Base-by-base conservation (phyloP, 2,888 invertebrate genomes). In the Osmoderma eremita region DNA sequence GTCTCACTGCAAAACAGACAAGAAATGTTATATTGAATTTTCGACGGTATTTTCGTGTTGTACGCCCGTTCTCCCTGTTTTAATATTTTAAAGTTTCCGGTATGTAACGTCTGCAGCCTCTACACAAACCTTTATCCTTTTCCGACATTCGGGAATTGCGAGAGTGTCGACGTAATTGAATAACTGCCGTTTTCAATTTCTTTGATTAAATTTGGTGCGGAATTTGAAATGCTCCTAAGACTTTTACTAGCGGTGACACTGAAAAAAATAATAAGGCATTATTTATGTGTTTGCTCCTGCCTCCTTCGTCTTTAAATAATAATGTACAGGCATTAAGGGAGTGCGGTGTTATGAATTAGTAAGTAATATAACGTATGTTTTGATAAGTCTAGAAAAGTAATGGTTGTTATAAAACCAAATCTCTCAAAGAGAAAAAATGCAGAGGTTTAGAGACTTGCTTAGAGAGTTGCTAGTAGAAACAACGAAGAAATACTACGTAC, bases 21-120 rank as follows among this genome's bases (percentile, higher is more conserved):
- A 58, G 58, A 58, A 58, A 58, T 58, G 42, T 58, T 58, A 58
- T 58, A 58, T 58, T 58, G 58, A 45, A 58, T 58, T 58, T 58
- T 58, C 56, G 58, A 58, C 58, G 56, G 58, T 42, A 58, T 58
- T 58, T 58, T 58, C 45, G 24, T 58, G 42, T 42, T 45, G 58
- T 22, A 22, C 53, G 53, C 53, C 53, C 20, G 17, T 48, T 58
- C 45, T 24, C 58, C 30, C 42, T 45, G 45, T 58, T 58, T 58
- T 58, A 58, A 58, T 58, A 58, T 58, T 58, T 58, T 58, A 58
- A 58, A 58, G 45, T 42, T 58, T 15, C 45, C 45, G 45, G 45
- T 58, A 42, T 45, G 58, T 58, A 58, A 45, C 24, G 58, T 58
- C 58, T 45, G 58, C 45, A 58, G 15, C 45, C 24, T 58, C 58